Percentiles rank a stretch among this genome's conserved stretches.
Conservation (phyloP, 2,797 vertebrate genomes). For the Echeneis naucrates region DNA sequence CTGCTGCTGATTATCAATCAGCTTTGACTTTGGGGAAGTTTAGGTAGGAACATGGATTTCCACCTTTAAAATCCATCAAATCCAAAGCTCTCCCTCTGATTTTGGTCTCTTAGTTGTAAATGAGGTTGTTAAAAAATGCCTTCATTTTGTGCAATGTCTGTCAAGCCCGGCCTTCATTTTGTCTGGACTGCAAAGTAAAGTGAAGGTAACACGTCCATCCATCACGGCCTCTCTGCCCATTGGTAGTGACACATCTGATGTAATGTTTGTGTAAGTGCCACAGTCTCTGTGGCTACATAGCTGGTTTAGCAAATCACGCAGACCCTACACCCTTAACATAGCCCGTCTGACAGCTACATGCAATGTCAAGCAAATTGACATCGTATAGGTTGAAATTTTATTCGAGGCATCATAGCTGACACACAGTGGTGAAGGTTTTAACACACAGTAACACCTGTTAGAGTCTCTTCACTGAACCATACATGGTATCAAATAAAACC, state of each 20-base stretch:
- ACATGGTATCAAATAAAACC: conserved; percentile 6
- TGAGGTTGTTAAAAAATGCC: neutral
- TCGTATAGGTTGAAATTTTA: conserved; percentile 16
- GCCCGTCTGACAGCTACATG: conserved; percentile 29
- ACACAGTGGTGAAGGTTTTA: neutral
- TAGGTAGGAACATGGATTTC: conserved; percentile 23
- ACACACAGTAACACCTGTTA: neutral
- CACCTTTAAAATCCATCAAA: neutral
- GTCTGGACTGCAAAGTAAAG: conserved; percentile 20
- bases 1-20: conserved; percentile 57
- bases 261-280: conserved; percentile 65
- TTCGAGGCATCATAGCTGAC: neutral
- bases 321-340: conserved; percentile 23
- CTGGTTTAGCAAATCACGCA: conserved; percentile 40
- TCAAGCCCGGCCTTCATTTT: conserved; percentile 21
- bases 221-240: conserved; percentile 35
- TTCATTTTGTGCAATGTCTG: conserved; percentile 1
- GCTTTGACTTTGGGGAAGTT: conserved; percentile 51
- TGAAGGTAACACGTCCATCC: conserved; percentile 45
- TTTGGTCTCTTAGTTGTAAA: conserved; percentile 23
- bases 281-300: conserved; percentile 40
- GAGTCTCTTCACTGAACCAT: conserved; percentile 5
- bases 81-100: neutral
- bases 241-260: conserved; percentile 61
- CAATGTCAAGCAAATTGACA: conserved; percentile 40